A percentile compares a stretch with the other conserved stretches of the same genome.
Conservation (phyloP, 2,797 vertebrate species). For the Emydoidea blandingii region DNA sequence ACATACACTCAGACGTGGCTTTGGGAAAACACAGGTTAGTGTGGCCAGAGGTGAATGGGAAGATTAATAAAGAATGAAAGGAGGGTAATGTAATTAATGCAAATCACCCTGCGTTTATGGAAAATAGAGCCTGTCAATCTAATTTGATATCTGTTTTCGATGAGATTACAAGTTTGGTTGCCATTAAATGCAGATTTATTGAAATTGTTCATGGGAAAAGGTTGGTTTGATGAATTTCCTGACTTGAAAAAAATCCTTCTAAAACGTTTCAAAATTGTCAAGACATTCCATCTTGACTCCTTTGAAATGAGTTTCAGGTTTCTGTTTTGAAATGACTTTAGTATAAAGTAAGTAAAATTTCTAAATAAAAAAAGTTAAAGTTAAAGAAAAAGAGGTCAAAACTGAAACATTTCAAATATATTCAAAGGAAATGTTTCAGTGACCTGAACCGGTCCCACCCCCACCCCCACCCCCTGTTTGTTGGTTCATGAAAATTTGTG, state of each 20-base stretch:
- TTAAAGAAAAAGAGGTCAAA: not conserved
- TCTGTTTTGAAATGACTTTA: not conserved
- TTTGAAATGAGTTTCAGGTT: not conserved
- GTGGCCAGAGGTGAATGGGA: too few relatives aligned
- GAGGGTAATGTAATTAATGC: too few relatives aligned
- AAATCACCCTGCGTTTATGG: too few relatives aligned
- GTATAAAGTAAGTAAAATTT: not conserved
- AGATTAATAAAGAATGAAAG: too few relatives aligned
- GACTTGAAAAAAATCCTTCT: not conserved
- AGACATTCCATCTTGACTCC: not conserved
- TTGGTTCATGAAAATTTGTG: not conserved
- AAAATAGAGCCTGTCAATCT: too few relatives aligned
- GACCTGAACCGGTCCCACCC: not conserved
- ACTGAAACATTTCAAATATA: not conserved
- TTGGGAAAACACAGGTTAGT: not conserved
- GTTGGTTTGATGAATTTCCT: not conserved
- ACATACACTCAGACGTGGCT: not conserved
- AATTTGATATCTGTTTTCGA: too few relatives aligned
- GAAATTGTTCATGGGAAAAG: not conserved
- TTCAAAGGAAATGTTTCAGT: not conserved
- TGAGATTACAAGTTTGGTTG: too few relatives aligned
- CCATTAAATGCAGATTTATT: not conserved
- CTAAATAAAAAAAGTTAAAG: not conserved
- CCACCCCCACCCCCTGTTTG: not conserved
- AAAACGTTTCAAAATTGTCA: not conserved